phyloP scores from a whole-genome alignment of 2,888 invertebrate species.

The Dasypolia templi region DNA sequence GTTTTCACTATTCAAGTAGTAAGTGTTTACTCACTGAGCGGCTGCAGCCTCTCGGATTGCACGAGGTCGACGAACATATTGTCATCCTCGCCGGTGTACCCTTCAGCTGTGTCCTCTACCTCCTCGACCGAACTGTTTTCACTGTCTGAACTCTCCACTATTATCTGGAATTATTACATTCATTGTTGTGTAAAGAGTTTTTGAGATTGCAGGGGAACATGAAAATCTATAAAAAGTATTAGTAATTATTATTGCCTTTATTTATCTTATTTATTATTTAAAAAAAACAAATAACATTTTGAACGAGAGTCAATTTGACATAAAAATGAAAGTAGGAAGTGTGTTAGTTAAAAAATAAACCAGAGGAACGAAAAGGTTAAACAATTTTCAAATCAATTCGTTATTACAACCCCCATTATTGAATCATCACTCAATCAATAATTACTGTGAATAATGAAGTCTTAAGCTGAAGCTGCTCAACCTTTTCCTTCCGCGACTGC shows the following conservation, averaged over 20 bases:
- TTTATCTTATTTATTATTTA: neutral
- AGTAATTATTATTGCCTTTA: too few species aligned
- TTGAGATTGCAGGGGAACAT: too few species aligned
- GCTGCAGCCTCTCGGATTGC: constrained; percentile 92
- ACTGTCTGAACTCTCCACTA: constrained; percentile 92
- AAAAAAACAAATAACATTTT: neutral
- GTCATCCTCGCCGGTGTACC: constrained; percentile 96
- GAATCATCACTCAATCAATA: neutral
- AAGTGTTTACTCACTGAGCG: constrained; percentile 92
- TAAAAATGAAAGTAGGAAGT: neutral
- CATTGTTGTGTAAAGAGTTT: neutral
- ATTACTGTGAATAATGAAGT: neutral
- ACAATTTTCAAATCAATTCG: neutral
- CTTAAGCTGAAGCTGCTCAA: neutral
- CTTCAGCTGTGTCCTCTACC: constrained; percentile 96
- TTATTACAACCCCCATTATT: neutral
- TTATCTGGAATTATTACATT: constrained; percentile 83
- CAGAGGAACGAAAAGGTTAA: neutral
- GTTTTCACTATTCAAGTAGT: neutral
- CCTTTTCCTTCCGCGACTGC: neutral
- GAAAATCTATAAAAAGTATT: neutral
- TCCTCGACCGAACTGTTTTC: constrained; percentile 95
- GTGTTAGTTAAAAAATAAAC: neutral
- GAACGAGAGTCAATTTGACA: neutral
- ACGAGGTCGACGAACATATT: constrained; percentile 94